Conservation (phyloP, 92 coral and sea anemone species). For the Epizoanthus ramosus region DNA sequence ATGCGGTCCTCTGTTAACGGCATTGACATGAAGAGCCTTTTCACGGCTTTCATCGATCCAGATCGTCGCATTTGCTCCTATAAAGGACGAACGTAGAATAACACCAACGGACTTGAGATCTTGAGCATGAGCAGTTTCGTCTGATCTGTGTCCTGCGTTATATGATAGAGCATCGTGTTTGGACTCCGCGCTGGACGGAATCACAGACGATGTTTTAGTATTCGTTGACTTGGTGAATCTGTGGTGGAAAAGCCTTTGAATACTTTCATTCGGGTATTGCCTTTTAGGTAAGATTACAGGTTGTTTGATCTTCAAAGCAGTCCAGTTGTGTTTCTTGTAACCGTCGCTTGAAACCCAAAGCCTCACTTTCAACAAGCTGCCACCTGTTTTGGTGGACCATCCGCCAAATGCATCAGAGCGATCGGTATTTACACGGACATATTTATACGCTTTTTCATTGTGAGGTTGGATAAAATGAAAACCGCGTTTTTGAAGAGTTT, state of each 20-base stretch:
- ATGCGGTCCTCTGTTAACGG: slow-evolving; percentile 55
- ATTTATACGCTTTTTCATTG: slow-evolving; percentile 27
- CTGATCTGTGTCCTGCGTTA: neutral
- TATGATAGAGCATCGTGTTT: neutral
- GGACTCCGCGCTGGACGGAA: neutral
- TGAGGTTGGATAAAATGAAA: slow-evolving; percentile 52
- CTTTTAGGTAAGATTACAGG: no score
- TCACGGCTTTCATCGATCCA: slow-evolving; percentile 53
- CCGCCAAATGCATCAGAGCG: slow-evolving; percentile 81
- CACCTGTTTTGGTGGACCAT: slow-evolving; percentile 58
- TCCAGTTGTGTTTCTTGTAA: no score
- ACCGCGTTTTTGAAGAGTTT: slow-evolving; percentile 51
- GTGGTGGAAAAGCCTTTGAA: no score
- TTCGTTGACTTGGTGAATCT: no score
- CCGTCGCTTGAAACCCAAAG: slow-evolving; percentile 60
- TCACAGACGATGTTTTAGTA: neutral
- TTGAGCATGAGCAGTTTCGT: neutral
- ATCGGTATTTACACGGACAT: neutral
- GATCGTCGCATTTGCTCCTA: slow-evolving; percentile 25
- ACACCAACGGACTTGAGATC: neutral
- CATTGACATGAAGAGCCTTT: slow-evolving; percentile 36
- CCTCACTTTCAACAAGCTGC: slow-evolving; percentile 54
- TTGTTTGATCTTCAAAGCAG: no score
- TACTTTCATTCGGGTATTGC: no score
- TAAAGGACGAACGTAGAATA: neutral